A percentile compares a stretch with the other conserved stretches of the same genome.
phyloP scores from a whole-genome alignment of 2,888 invertebrate genomes.

The Leptinotarsa tumamoca region DNA sequence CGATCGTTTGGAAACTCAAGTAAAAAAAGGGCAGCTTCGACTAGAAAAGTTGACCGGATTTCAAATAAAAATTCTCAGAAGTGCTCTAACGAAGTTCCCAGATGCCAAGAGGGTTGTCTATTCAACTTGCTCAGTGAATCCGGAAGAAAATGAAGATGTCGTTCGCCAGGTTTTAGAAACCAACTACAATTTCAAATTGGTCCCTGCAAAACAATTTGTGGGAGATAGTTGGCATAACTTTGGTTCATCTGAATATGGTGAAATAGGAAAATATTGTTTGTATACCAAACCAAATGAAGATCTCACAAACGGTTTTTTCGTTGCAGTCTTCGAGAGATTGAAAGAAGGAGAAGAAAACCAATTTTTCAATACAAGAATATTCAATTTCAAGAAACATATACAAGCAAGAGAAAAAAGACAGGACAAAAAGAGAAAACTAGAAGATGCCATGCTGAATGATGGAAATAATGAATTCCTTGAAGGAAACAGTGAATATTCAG shows the following conservation, averaged over 20 bases:
- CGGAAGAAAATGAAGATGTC: constrained; percentile 94
- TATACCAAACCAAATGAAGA: constrained; percentile 82
- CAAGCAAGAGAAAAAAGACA: constrained; percentile 42
- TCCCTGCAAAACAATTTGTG: constrained; percentile 72
- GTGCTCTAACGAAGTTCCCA: constrained; percentile 88
- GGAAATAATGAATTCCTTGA: background rate
- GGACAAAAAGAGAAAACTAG: constrained; percentile 24
- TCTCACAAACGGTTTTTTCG: constrained; percentile 93
- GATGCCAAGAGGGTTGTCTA: constrained; percentile 89
- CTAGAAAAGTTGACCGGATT: constrained; percentile 79
- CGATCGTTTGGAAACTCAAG: constrained; percentile 66
- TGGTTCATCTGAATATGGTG: constrained; percentile 75
- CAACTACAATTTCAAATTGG: constrained; percentile 72
- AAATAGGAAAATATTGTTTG: constrained; percentile 80
- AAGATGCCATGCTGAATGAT: background rate
- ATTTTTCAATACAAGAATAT: constrained; percentile 55
- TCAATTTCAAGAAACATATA: constrained; percentile 51
- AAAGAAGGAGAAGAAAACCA: constrained; percentile 64
- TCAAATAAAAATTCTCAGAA: constrained; percentile 85
- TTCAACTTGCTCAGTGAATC: constrained; percentile 93
- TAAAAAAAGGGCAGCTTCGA: constrained; percentile 65
- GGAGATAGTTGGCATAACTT: constrained; percentile 77
- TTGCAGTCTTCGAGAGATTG: constrained; percentile 86
- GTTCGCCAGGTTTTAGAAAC: constrained; percentile 77
- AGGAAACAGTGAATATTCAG: background rate